Percentiles rank a stretch among this genome's conserved stretches.
Conservation (phyloP, 2,797 vertebrate genomes). For the Paramormyrops hopkinsi region DNA sequence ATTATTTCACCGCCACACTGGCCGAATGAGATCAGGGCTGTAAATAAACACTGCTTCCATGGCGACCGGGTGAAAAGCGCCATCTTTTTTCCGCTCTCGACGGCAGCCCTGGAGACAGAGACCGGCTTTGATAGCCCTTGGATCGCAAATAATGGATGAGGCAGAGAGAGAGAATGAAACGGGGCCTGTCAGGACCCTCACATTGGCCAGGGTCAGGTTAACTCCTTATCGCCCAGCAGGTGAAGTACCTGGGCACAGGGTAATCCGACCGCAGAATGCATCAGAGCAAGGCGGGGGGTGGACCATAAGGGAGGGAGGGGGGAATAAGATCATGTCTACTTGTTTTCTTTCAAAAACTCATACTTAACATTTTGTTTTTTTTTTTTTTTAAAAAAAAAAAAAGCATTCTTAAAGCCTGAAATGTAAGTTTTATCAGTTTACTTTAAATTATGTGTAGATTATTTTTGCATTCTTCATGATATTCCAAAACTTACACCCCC, state of each 20-base stretch:
- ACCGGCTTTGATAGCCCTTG: background rate
- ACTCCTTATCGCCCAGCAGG: background rate
- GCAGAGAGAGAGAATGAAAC: background rate
- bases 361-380: background rate
- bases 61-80: slow-evolving; percentile 46
- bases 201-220: background rate
- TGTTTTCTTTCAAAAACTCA: background rate
- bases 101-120: background rate
- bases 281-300: background rate
- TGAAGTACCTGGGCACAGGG: background rate
- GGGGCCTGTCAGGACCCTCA: background rate
- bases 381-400: no score
- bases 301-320: background rate
- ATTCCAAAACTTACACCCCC: background rate
- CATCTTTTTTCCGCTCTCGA: slow-evolving; percentile 23
- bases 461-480: background rate
- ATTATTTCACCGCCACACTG: slow-evolving; percentile 45
- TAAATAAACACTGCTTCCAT: slow-evolving; percentile 54
- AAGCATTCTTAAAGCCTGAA: no score
- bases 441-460: background rate
- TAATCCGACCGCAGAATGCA: background rate
- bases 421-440: background rate
- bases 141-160: slow-evolving; percentile 45
- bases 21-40: slow-evolving; percentile 43
- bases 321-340: background rate